Evolutionary conservation across 2,888 invertebrate genomes (phyloP).

Genomic region (Mimas tiliae): DNA sequence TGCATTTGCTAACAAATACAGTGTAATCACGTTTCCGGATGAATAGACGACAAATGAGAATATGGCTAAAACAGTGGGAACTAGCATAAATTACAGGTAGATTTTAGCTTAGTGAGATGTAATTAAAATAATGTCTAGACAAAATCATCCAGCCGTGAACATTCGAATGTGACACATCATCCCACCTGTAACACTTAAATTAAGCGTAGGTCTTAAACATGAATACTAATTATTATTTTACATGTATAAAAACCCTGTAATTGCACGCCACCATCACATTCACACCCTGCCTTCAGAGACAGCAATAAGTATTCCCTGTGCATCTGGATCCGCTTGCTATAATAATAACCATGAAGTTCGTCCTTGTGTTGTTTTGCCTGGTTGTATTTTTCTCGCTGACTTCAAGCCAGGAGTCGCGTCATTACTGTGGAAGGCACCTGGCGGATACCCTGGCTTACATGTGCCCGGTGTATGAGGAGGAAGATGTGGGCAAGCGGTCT

Average conservation of each 20-base stretch:
- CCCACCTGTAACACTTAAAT: neutral
- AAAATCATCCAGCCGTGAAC: conserved; percentile 3
- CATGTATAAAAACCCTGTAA: neutral
- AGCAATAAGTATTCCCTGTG: neutral
- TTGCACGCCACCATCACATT: neutral
- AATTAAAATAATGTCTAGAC: conserved; percentile 3
- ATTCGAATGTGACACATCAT: neutral
- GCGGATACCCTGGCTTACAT: conserved; percentile 35
- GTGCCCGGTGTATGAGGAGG: conserved; percentile 29
- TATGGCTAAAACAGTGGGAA: no score
- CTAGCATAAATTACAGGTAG: no score
- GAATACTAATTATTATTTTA: conserved; percentile 4
- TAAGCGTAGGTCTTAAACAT: conserved; percentile 8
- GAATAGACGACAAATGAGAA: no score
- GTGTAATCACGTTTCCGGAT: no score
- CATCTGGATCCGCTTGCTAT: neutral
- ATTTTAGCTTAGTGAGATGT: neutral
- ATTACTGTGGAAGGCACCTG: conserved; percentile 37
- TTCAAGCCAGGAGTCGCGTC: conserved; percentile 17
- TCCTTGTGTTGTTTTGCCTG: neutral
- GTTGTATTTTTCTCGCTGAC: neutral
- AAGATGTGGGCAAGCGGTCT: conserved; percentile 15
- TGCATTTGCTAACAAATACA: no score
- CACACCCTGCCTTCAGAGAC: neutral
- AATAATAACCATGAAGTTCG: conserved; percentile 1